Evolutionary conservation across 2,113 vertebrate genomes (phyloP), one percentile per base, ranked within the genome.

Genomic region (Corapipo altera): DNA sequence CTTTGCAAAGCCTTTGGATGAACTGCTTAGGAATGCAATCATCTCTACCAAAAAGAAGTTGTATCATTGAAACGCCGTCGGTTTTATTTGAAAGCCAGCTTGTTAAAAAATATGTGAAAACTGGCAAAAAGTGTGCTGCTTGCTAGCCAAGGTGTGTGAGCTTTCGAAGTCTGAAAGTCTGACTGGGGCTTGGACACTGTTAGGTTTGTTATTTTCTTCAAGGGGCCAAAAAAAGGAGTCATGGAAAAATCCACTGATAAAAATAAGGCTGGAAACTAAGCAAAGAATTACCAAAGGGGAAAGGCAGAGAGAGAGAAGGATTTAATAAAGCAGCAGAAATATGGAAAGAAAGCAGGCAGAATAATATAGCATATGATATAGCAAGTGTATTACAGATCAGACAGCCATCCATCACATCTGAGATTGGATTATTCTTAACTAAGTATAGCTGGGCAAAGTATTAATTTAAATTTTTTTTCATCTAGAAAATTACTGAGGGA

Each of bases 1-100:
- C 72, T 88, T 74, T 80, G 75, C 71, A 84, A 59, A 97, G 79
- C 91, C 85, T 91, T 64, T 33, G 78, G 93, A 88, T 96, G 94
- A 96, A 33, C 69, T 64, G 75, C 89, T 91, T 35, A 46, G 82
- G 74, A 70, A 57, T 13, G 59, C 13, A 43, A 83, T 85, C 66
- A 43, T 41, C 65, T 48, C 39, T 30, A 35, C 69, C 74, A 59
- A 55, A 58, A 66, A 91, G 79, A 8, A 84, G 54, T 52, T 64
- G 69, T 9, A 44, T 33, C 72, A 14, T 54, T 78, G 78, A 49
- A 83, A 41, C 69, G 23, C 44, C 10, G 2, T 11, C 4, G 0
- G 33, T 61, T 90, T 49, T 33, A 41, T 89, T 80, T 3, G 1
- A 66, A 79, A 82, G 26, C 27, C 58, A 82, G 79, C 66, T 92